A percentile compares a stretch with the other conserved stretches of the same genome.
phyloP scores from a whole-genome alignment of 2,797 vertebrate species.

The Lateolabrax maculatus region DNA sequence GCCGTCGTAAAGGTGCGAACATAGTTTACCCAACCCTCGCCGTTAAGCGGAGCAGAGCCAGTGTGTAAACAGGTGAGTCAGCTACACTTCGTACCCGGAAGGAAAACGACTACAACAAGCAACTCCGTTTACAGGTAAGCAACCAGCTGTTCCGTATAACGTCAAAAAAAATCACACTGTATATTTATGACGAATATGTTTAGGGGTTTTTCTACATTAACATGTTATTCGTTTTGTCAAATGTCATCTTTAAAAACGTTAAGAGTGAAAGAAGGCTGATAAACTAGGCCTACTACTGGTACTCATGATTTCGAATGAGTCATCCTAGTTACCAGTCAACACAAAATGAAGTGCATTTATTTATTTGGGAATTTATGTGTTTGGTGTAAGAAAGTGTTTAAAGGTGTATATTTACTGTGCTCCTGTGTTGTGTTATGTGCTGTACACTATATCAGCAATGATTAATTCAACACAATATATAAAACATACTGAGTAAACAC shows the following conservation, averaged over 20 bases:
- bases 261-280: neutral
- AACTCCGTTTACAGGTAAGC: constrained; percentile 15
- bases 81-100: constrained; percentile 52
- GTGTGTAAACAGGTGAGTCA: constrained; percentile 39
- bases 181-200: neutral
- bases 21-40: too few species aligned
- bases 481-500: too few species aligned
- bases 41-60: too few species aligned
- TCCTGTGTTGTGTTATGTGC: too few species aligned
- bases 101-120: neutral
- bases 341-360: neutral
- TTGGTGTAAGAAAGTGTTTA: too few species aligned
- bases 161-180: neutral
- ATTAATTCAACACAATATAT: too few species aligned
- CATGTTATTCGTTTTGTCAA: neutral
- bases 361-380: too few species aligned
- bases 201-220: neutral
- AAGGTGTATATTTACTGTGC: too few species aligned
- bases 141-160: neutral
- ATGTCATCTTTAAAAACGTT: neutral
- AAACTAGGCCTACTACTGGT: too few species aligned
- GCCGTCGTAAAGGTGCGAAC: too few species aligned
- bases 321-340: neutral
- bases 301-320: neutral
- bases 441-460: too few species aligned